Conservation (phyloP, 2,113 vertebrate genomes). For the Phaethon lepturus region DNA sequence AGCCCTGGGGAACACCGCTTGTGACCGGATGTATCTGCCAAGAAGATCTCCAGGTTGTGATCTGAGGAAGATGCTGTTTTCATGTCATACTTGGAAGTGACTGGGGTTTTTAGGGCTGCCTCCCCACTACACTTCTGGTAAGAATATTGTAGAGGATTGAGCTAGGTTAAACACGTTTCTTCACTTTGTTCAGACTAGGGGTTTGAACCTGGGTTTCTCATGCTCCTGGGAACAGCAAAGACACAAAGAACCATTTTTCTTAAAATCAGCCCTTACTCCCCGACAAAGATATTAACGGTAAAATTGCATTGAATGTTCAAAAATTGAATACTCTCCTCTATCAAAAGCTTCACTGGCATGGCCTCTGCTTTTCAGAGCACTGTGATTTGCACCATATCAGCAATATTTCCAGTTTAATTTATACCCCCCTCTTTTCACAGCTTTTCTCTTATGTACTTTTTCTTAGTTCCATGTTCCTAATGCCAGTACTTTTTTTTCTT, state of each 20-base stretch:
- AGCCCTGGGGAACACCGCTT: too few relatives aligned
- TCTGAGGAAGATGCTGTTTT: not conserved
- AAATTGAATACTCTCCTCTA: not conserved
- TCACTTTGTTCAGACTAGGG: not conserved
- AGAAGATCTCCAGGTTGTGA: not conserved
- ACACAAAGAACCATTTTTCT: not conserved
- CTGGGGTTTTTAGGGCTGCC: not conserved
- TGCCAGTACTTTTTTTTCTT: accelerated
- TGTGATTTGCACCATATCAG: not conserved
- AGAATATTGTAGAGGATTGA: not conserved
- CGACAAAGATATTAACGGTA: not conserved
- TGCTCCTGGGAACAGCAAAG: not conserved
- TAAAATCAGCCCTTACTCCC: not conserved
- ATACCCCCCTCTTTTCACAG: not conserved
- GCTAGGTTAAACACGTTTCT: not conserved
- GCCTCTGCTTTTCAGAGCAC: not conserved
- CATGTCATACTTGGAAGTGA: not conserved
- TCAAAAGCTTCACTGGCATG: not conserved
- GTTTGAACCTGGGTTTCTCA: not conserved
- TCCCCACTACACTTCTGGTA: not conserved
- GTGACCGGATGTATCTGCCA: not conserved
- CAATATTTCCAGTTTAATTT: not conserved
- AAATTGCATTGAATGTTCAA: not conserved
- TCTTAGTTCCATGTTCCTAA: not conserved
- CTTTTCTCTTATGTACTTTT: not conserved